Conservation (phyloP, 92 coral and sea anemone genomes). For the Zoanthus sociatus region DNA sequence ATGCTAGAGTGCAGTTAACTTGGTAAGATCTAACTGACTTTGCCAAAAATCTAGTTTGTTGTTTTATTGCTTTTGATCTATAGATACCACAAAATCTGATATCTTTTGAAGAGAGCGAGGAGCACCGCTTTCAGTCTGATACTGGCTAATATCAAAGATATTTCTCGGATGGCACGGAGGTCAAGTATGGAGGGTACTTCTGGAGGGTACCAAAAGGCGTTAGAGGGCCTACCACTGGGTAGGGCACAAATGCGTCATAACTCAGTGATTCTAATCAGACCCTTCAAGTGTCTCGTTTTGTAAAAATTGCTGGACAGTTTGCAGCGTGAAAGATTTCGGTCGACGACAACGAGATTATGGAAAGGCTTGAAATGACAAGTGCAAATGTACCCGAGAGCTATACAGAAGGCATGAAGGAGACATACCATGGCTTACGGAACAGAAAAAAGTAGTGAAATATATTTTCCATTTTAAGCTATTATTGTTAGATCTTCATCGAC, state of each 20-base stretch:
- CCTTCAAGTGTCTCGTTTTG: neutral
- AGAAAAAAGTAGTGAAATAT: neutral
- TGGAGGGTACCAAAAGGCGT: neutral
- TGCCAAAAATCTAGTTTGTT: too few species aligned
- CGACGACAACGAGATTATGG: neutral
- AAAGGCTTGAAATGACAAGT: neutral
- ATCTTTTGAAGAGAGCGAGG: slow-evolving; percentile 23
- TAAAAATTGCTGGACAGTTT: neutral
- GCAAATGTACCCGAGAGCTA: neutral
- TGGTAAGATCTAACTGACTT: too few species aligned
- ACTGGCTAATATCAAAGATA: neutral
- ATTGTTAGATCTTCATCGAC: neutral
- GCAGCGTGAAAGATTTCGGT: neutral
- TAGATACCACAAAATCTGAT: slow-evolving; percentile 4
- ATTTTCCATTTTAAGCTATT: neutral
- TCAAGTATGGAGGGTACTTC: neutral
- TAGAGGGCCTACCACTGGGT: neutral
- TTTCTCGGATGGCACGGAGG: neutral
- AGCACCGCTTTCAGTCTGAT: neutral
- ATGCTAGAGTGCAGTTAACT: too few species aligned
- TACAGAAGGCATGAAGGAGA: neutral
- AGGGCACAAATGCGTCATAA: neutral
- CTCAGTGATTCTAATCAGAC: neutral
- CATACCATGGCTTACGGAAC: neutral
- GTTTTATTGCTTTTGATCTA: neutral